phyloP scores from a whole-genome alignment of 37 sponge, comb jelly and placozoan species.

The Spongilla lacustris region DNA sequence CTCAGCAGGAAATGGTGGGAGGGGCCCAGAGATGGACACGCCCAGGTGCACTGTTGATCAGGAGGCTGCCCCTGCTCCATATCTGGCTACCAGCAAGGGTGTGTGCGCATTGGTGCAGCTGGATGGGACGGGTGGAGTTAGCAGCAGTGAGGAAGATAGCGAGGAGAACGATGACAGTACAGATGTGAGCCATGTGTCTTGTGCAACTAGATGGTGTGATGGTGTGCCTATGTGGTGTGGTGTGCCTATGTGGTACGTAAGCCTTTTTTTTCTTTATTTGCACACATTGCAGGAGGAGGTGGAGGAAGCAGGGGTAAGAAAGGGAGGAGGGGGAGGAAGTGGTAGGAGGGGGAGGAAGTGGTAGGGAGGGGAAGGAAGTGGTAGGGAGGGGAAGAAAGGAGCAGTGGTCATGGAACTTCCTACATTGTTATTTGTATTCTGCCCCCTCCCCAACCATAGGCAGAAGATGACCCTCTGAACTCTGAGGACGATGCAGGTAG shows the following conservation, averaged over 20 bases:
- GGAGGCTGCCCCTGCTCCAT: no score
- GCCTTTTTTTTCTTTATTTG: background rate
- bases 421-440: no score
- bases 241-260: no score
- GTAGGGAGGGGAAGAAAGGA: no score
- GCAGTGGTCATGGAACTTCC: no score
- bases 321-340: background rate
- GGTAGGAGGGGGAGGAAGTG: background rate
- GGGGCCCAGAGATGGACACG: background rate
- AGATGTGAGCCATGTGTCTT: constrained; percentile 3
- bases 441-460: background rate
- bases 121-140: constrained; percentile 41
- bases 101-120: constrained; percentile 14
- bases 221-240: background rate
- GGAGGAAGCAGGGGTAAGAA: background rate
- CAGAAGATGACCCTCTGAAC: constrained; percentile 63
- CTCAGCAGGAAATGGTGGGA: background rate
- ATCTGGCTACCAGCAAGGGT: no score
- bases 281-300: background rate
- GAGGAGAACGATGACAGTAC: constrained; percentile 59
- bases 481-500: constrained; percentile 84
- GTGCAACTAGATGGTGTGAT: background rate
- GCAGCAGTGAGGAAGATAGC: constrained; percentile 74
- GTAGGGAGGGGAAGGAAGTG: no score
- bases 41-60: background rate